phyloP scores from a whole-genome alignment of 2,113 vertebrate genomes.

The Myrmecobius fasciatus region DNA sequence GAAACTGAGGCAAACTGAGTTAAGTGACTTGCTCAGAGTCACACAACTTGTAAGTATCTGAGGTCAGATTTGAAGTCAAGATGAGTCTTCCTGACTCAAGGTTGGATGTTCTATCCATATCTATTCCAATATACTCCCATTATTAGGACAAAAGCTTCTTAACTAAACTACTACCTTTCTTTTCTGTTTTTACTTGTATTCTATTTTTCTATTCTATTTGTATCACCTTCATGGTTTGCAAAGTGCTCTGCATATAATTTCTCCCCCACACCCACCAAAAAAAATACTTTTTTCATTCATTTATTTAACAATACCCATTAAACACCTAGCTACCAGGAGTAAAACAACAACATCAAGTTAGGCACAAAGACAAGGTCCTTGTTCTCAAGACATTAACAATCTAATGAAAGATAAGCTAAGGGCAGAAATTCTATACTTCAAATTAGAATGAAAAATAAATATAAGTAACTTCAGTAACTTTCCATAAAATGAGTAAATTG shows the following conservation, averaged over 20 bases:
- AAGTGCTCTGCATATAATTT: background rate
- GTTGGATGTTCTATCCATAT: too few species aligned
- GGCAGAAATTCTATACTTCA: background rate
- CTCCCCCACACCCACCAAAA: too few species aligned
- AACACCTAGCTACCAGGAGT: background rate
- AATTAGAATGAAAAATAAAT: background rate
- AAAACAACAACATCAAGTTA: background rate
- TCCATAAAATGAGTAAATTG: background rate
- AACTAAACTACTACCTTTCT: background rate
- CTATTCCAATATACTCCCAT: too few species aligned
- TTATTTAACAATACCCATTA: background rate
- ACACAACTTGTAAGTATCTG: background rate
- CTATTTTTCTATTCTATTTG: background rate
- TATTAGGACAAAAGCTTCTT: background rate
- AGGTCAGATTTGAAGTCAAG: background rate
- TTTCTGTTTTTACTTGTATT: background rate
- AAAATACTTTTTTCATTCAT: background rate
- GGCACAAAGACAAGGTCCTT: background rate
- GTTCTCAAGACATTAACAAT: background rate
- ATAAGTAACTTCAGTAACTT: background rate
- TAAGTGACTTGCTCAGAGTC: background rate
- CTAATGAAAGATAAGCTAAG: background rate
- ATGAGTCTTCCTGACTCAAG: background rate
- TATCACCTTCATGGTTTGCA: background rate
- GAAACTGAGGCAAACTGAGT: background rate